Conservation (phyloP, 2,888 invertebrate species). For the Folsomia candida region DNA sequence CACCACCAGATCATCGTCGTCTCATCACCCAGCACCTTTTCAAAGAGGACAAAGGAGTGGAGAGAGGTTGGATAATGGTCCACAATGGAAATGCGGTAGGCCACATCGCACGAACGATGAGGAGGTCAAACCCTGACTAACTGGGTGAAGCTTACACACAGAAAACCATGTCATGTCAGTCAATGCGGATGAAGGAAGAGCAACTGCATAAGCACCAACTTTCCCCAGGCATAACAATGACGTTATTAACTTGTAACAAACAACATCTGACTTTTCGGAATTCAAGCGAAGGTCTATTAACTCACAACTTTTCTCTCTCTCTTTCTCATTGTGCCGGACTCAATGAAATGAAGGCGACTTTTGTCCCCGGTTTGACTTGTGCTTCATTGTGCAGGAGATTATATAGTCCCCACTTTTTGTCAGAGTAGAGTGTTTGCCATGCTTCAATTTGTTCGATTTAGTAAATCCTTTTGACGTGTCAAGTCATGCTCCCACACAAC, state of each 20-base stretch:
- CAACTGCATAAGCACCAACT: neutral
- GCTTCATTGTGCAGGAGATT: neutral
- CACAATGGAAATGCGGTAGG: slow-evolving; percentile 45
- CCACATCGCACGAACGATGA: slow-evolving; percentile 36
- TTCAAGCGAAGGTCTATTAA: neutral
- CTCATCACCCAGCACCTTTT: slow-evolving; percentile 1
- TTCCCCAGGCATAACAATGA: neutral
- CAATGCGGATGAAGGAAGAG: neutral
- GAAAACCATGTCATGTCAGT: slow-evolving; percentile 16
- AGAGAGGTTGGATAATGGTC: slow-evolving; percentile 19
- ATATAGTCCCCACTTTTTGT: neutral
- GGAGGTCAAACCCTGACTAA: slow-evolving; percentile 43
- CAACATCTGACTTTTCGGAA: neutral
- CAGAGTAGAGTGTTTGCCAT: neutral
- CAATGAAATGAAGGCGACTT: neutral
- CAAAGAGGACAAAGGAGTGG: neutral
- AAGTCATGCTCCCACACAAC: slow-evolving; percentile 20
- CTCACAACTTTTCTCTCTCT: neutral
- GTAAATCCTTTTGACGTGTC: slow-evolving; percentile 23
- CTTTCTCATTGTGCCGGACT: no score
- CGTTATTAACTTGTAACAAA: slow-evolving; percentile 1
- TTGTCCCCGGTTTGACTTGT: neutral
- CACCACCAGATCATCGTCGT: slow-evolving; percentile 2
- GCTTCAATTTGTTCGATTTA: slow-evolving; percentile 12
- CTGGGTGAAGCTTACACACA: no score